These are phyloP conservation scores for Drosophila cardini DNA, from an alignment of 1,140 invertebrate species.

Conservation along the genomic window DNA sequence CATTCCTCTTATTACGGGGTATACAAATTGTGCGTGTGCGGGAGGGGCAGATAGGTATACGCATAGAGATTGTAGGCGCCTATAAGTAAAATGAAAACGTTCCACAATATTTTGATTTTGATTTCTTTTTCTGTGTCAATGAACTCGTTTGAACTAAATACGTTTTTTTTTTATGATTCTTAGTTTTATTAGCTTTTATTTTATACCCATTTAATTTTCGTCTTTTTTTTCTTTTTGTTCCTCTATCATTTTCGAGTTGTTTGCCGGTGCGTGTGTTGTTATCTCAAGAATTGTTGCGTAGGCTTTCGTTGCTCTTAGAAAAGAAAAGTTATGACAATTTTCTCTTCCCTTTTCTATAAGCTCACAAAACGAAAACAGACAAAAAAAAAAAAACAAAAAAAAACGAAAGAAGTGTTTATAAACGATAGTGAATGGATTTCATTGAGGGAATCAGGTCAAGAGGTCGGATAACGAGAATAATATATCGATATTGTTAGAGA, in stretches of 20 bases:
- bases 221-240: slow-evolving; percentile 18
- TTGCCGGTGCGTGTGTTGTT: slow-evolving; percentile 56
- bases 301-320: slow-evolving; percentile 64
- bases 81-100: slow-evolving; percentile 41
- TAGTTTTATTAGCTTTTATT: slow-evolving; percentile 57
- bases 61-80: slow-evolving; percentile 38
- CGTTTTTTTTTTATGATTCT: slow-evolving; percentile 49
- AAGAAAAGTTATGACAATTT: slow-evolving; percentile 70
- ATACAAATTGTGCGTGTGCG: slow-evolving; percentile 20
- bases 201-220: slow-evolving; percentile 39
- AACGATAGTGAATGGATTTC: slow-evolving; percentile 25
- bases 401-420: slow-evolving; percentile 10
- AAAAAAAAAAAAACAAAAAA: too few species aligned
- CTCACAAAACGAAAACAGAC: too few species aligned
- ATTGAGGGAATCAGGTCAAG: slow-evolving; percentile 30
- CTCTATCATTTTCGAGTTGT: not conserved
- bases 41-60: slow-evolving; percentile 16
- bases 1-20: not conserved
- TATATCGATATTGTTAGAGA: slow-evolving; percentile 4
- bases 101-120: slow-evolving; percentile 75
- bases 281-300: slow-evolving; percentile 68
- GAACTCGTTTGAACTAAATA: slow-evolving; percentile 79
- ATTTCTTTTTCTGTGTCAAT: slow-evolving; percentile 80
- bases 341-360: not conserved
- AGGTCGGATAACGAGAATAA: slow-evolving; percentile 22